Evolutionary conservation across 2,113 vertebrate species (phyloP).

Genomic region (Nymphicus hollandicus): DNA sequence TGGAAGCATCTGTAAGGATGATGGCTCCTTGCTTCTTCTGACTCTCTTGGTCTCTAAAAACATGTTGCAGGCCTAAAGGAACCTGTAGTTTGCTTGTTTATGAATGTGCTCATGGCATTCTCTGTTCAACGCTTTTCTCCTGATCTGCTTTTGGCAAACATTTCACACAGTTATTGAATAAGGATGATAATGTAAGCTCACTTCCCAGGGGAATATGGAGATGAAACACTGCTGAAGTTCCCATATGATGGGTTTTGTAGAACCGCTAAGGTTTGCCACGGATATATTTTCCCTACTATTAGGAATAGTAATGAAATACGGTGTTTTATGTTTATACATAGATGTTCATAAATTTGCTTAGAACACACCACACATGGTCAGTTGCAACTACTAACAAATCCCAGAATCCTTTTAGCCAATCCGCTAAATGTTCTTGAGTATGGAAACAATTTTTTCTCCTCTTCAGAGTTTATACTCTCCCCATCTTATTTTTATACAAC

Average conservation of each 20-base stretch:
- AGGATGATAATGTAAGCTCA: background rate
- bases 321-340: background rate
- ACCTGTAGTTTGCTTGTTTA: background rate
- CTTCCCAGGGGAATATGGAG: background rate
- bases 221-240: background rate
- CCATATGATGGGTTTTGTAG: background rate
- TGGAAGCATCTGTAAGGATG: background rate
- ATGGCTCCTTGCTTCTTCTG: background rate
- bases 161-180: background rate
- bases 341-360: background rate
- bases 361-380: background rate
- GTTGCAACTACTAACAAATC: background rate
- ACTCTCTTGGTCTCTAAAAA: background rate
- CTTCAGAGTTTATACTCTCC: background rate
- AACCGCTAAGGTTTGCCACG: background rate
- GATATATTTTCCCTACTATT: background rate
- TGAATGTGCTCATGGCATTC: background rate
- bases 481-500: constrained; percentile 11
- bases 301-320: background rate
- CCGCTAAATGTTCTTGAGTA: background rate
- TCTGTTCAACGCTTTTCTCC: background rate
- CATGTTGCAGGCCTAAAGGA: background rate
- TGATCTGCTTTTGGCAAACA: background rate
- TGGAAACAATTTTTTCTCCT: background rate
- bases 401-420: background rate